A percentile compares a stretch with the other conserved stretches of the same genome.
Evolutionary conservation across 2,113 vertebrate genomes (phyloP).

Genomic region (Hippocampus mohnikei): DNA sequence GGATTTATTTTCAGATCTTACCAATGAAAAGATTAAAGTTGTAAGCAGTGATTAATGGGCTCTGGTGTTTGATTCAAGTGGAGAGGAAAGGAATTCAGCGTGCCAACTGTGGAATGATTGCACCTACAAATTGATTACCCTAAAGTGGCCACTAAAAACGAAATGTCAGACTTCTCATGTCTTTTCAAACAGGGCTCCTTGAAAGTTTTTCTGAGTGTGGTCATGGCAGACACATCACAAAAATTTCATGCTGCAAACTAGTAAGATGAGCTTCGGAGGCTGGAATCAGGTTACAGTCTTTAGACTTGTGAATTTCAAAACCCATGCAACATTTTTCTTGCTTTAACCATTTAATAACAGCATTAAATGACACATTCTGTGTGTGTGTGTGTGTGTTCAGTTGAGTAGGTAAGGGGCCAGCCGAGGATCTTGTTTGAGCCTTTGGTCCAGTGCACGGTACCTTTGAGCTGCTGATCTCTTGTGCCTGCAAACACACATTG

Average conservation of each 20-base stretch:
- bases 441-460: constrained; percentile 1
- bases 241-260: background rate
- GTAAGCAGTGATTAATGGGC: background rate
- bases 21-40: background rate
- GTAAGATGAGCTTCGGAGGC: background rate
- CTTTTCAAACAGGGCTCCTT: no score
- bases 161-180: no score
- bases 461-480: constrained; percentile 15
- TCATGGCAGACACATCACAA: background rate
- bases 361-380: background rate
- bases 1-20: background rate
- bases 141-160: background rate
- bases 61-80: background rate
- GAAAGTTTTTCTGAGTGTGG: no score
- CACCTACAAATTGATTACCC: background rate
- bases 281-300: background rate
- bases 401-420: constrained; percentile 25
- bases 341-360: background rate
- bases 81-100: background rate
- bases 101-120: background rate
- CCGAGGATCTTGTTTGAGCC: constrained; percentile 19
- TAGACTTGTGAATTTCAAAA: background rate
- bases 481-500: constrained; percentile 22
- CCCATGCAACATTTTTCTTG: background rate
- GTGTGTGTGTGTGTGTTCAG: background rate